Percentiles rank a stretch among this genome's conserved stretches.
These are phyloP conservation scores for Gallinago media DNA, from an alignment of 2,113 vertebrate species.

Conservation along the genomic window DNA sequence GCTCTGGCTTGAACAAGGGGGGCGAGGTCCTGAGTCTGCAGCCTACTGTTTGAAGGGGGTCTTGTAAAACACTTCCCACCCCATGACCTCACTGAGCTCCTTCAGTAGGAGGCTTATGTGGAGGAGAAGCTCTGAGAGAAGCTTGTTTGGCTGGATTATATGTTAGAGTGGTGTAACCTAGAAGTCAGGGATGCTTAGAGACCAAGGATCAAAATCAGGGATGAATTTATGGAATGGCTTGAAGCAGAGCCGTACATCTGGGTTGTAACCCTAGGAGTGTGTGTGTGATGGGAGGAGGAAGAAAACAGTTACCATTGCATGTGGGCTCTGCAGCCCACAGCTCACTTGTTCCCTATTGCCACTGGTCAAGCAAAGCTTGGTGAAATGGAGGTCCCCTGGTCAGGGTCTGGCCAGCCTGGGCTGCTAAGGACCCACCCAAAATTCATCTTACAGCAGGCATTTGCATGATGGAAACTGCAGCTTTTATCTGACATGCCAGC, in stretches of 20 bases:
- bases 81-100: rapidly evolving
- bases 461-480: rapidly evolving
- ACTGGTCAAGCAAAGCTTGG: not conserved
- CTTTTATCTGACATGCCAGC: not conserved
- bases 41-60: not conserved
- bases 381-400: not conserved
- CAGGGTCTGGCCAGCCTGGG: not conserved
- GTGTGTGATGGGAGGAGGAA: not conserved
- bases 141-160: not conserved
- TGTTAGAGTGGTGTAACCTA: rapidly evolving
- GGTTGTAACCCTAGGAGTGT: not conserved
- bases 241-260: not conserved
- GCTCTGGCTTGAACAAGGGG: not conserved
- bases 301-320: rapidly evolving
- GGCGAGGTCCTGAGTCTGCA: rapidly evolving
- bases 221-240: not conserved
- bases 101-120: not conserved
- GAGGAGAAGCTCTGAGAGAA: not conserved
- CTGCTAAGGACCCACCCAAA: not conserved
- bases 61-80: not conserved
- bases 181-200: not conserved
- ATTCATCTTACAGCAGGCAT: not conserved
- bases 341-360: rapidly evolving
- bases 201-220: not conserved
- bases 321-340: not conserved